Base-by-base conservation (phyloP, 2,797 vertebrate genomes). In the Nannoperca australis region DNA sequence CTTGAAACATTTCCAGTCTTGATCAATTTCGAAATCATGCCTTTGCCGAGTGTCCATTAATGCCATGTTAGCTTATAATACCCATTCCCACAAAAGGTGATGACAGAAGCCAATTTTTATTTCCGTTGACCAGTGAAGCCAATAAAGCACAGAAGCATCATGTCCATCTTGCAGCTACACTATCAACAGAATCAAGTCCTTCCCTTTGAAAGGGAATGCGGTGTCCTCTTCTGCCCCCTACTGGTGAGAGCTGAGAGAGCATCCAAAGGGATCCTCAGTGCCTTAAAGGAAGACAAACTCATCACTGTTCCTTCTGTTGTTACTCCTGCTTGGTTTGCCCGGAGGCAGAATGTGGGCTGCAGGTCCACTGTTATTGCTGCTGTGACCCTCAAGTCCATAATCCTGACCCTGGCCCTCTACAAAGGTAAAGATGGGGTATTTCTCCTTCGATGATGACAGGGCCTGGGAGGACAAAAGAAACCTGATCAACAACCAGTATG, bases 341-440 rank as follows among this genome's bases (percentile, higher is more conserved):
- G 87, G 55, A 42, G 92, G 90, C 30, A 96, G 91, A 27, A 93
- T 94, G 79, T 92, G 95, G 30, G 88, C 70, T 0, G 89, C 68
- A 2, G 91, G 79, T 67, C 92, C 94, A 14, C 88, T 78, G 51
- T 89, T 88, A 70, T 86, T 94, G 24, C 92, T 89, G 85, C 94
- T 92, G 69, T 92, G 92, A 69, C 92, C 94, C 9, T 97, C 96
- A 45, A 96, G 90, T 73, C 94, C 94, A 50, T 96, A 97, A 83
- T 97, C 96, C 90, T 96, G 97, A 83, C 96, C 90, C 0, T 88
- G 92, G 49, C 97, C 97, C n/a, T 97, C 97, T 0, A 96, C 95
- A 30, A 98, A 93, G 1, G 96, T 97, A 79, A 98, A 98, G 91
- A 98, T 95, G 63, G 97, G 97, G 73, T 98, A 98, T 71, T 96